These are phyloP conservation scores for Orbicella faveolata DNA, from an alignment of 64 coral and sea anemone genomes.

Conservation along the genomic window DNA sequence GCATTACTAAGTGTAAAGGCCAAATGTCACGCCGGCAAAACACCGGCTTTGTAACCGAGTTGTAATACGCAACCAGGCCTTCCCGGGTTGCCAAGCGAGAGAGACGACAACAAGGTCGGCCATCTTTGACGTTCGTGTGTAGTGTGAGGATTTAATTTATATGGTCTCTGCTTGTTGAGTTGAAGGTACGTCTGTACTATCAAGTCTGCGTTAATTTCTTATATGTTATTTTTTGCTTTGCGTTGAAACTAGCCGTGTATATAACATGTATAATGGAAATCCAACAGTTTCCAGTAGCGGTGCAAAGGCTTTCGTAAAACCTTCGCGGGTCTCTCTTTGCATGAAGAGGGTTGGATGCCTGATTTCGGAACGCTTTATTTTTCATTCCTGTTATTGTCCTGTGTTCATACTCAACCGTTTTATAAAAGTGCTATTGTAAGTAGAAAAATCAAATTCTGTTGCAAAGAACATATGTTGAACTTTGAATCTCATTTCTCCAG, in stretches of 20 bases:
- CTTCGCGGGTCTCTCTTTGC: no score
- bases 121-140: slow-evolving; percentile 27
- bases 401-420: no score
- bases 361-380: no score
- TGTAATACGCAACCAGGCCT: slow-evolving; percentile 51
- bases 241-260: neutral
- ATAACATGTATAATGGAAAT: neutral
- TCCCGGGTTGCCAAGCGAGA: slow-evolving; percentile 52
- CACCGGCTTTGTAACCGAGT: neutral
- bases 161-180: slow-evolving; percentile 3
- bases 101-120: slow-evolving; percentile 56
- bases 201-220: neutral
- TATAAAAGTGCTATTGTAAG: no score
- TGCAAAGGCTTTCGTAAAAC: no score
- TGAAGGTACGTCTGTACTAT: slow-evolving; percentile 16
- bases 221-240: neutral
- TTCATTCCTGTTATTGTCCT: no score
- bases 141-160: neutral
- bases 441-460: no score
- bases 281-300: no score
- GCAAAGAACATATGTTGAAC: no score
- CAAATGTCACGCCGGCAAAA: no score
- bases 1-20: neutral
- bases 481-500: no score
- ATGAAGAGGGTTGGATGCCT: no score